These are phyloP conservation scores for Hirtodrosophila alboralis DNA, from an alignment of 2,888 invertebrate genomes.

Conservation along the genomic window DNA sequence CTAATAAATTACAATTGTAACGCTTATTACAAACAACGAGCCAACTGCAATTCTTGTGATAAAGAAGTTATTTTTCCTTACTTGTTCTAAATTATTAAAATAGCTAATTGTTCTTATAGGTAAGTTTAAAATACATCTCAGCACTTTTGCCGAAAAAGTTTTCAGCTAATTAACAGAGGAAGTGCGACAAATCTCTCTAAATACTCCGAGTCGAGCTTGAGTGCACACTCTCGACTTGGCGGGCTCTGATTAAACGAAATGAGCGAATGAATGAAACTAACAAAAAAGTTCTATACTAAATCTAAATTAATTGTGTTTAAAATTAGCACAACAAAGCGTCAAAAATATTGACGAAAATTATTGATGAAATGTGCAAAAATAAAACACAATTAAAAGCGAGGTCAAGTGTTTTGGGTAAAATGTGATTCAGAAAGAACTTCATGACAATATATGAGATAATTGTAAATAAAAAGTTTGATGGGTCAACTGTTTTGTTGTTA, in stretches of 20 bases:
- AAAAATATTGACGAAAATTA: slow-evolving; percentile 42
- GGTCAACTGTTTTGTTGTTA: no score
- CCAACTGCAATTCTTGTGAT: slow-evolving; percentile 13
- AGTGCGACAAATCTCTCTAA: slow-evolving; percentile 32
- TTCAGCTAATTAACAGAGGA: slow-evolving; percentile 51
- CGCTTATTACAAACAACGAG: slow-evolving; percentile 11
- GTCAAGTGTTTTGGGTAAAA: neutral
- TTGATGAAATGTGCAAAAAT: slow-evolving; percentile 58
- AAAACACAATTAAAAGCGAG: slow-evolving; percentile 14
- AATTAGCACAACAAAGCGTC: slow-evolving; percentile 45
- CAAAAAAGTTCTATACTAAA: slow-evolving; percentile 36
- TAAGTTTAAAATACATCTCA: slow-evolving; percentile 31
- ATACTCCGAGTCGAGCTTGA: slow-evolving; percentile 37
- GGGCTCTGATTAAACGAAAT: slow-evolving; percentile 15
- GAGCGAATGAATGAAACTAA: slow-evolving; percentile 32
- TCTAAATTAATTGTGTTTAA: slow-evolving; percentile 64
- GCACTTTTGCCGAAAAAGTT: slow-evolving; percentile 3
- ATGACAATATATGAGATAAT: no score
- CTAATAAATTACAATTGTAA: slow-evolving; percentile 15
- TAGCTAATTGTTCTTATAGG: slow-evolving; percentile 30
- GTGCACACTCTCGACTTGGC: slow-evolving; percentile 26
- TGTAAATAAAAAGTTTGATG: no score
- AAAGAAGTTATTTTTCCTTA: slow-evolving; percentile 2
- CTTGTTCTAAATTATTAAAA: slow-evolving; percentile 1
- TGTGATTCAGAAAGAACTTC: slow-evolving; percentile 3